Base-by-base conservation (phyloP, 2,797 vertebrate genomes). In the Orientallactaga sibirica region DNA sequence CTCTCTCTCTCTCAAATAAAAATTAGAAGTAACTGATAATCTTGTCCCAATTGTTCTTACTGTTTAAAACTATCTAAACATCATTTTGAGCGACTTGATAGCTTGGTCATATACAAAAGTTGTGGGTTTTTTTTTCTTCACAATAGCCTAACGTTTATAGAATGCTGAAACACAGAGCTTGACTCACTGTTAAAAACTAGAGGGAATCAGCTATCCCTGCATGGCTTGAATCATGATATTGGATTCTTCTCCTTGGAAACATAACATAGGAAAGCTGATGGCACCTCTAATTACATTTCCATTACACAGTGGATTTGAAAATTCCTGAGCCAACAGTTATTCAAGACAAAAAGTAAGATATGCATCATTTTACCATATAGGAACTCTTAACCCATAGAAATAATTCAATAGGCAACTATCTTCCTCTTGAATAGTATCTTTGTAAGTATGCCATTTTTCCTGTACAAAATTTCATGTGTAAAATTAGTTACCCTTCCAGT, bases 291-390 rank as follows among this genome's bases (percentile, higher is more conserved):
- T 61, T 62, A 68, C 10, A 84, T 80, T 22, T 55, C 55, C 83
- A 61, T 84, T 90, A 82, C 24, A 24, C 52, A 83, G 85, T 73
- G n/a, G 84, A 64, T 77, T 19, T 92, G 84, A 94, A 83, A 83
- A 48, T 88, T 88, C 88, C 33, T 74, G 29, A 92, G 20, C 62
- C 82, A 83, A 93, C 1, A 7, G 16, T 92, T 61, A 55, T 3
- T 81, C 83, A 61, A 90, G 37, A 82, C 19, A 48, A 41, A 90
- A 74, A 55, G 66, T 88, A 80, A 90, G 43, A 48, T 7, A 68
- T 14, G 48, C 66, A 64, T 82, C 79, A 86, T 52, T 93, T 74
- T 43, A 27, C 58, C 37, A 64, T 33, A 64, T 3, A 75, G 70
- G 24, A 61, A 64, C 12, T 84, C 18, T 74, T 24, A 58, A 62